Conservation (phyloP, 1,140 invertebrate species). For the Ceratitis capitata region DNA sequence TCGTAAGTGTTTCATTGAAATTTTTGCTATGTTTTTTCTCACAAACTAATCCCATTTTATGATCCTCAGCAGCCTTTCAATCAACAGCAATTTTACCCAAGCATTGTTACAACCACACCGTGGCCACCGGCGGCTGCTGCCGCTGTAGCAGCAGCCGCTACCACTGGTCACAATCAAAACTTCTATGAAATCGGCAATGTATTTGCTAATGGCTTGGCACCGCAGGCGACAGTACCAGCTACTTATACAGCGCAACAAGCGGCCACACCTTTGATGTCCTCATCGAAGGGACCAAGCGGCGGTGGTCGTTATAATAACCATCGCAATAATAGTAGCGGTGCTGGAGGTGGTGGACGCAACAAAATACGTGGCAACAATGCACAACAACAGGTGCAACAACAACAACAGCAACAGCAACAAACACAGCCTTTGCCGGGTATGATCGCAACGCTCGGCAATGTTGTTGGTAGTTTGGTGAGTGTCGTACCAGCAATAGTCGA, state of each 20-base stretch:
- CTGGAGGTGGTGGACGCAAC: constrained; percentile 51
- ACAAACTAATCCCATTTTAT: background rate
- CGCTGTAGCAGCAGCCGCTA: constrained; percentile 68
- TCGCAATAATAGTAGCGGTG: constrained; percentile 45
- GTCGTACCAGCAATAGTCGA: constrained; percentile 55
- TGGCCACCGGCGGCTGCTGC: constrained; percentile 57
- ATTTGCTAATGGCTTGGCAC: constrained; percentile 79
- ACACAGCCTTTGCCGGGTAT: constrained; percentile 53
- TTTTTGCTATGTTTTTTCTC: background rate
- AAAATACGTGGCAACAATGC: constrained; percentile 47
- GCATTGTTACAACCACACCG: constrained; percentile 50
- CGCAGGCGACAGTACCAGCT: constrained; percentile 72
- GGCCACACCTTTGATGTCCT: constrained; percentile 53
- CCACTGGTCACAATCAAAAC: constrained; percentile 68
- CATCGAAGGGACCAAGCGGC: constrained; percentile 56
- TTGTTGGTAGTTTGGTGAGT: constrained; percentile 55
- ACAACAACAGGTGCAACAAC: constrained; percentile 45
- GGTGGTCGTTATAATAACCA: constrained; percentile 55
- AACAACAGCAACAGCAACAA: constrained; percentile 47
- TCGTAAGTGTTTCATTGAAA: constrained; percentile 69
- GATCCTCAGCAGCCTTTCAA: constrained; percentile 63
- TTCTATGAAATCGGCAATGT: constrained; percentile 79
- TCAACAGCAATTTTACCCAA: constrained; percentile 63
- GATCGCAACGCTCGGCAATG: constrained; percentile 51
- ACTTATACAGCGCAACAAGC: constrained; percentile 64